A percentile compares a stretch with the other conserved stretches of the same genome.
Conservation (phyloP, 1,140 invertebrate genomes). For the Phortica variegata region DNA sequence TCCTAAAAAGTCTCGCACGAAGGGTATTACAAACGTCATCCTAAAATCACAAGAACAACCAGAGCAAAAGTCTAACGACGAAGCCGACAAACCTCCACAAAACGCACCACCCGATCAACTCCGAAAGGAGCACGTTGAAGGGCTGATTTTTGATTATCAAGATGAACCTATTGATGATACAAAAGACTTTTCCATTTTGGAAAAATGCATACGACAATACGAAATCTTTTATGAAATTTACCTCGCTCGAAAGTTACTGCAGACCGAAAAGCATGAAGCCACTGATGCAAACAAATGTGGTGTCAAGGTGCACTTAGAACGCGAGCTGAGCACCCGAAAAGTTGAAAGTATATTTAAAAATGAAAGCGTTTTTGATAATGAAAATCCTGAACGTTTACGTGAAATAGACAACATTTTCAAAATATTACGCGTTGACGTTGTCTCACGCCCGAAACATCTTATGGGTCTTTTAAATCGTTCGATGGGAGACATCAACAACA, state of each 20-base stretch:
- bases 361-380: constrained; percentile 41
- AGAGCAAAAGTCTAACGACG: constrained; percentile 10
- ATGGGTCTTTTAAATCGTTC: constrained; percentile 43
- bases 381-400: constrained; percentile 25
- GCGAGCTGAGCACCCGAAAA: constrained; percentile 14
- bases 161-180: constrained; percentile 23
- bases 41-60: neutral
- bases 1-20: constrained; percentile 42
- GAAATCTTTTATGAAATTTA: constrained; percentile 63
- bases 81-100: constrained; percentile 30
- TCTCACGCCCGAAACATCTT: constrained; percentile 42
- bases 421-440: constrained; percentile 40
- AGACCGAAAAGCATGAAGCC: constrained; percentile 23
- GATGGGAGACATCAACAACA: neutral
- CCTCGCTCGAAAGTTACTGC: constrained; percentile 37
- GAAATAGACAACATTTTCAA: constrained; percentile 49
- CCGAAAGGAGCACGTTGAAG: constrained; percentile 18
- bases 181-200: constrained; percentile 59
- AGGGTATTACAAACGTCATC: constrained; percentile 29
- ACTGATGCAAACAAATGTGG: constrained; percentile 27
- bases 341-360: constrained; percentile 37
- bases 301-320: constrained; percentile 38
- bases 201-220: constrained; percentile 69
- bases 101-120: constrained; percentile 38
- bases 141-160: constrained; percentile 23